Evolutionary conservation across 2,888 invertebrate genomes (phyloP).

Genomic region (Acrobasis repandana): DNA sequence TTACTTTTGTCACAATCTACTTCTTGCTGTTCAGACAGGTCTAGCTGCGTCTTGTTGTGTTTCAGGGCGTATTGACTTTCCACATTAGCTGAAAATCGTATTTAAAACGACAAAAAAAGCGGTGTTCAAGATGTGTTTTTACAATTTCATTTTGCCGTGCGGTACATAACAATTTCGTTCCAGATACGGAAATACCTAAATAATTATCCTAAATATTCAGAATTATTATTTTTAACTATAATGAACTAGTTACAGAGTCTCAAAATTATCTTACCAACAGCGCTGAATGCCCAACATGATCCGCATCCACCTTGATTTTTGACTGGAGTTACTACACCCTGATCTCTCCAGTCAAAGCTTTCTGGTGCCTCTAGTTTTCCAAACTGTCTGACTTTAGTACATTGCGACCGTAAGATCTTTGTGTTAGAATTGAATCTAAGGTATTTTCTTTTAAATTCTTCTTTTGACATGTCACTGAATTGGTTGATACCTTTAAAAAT

Average conservation of each 20-base stretch:
- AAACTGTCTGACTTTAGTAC: too few relatives aligned
- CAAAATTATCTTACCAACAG: too few relatives aligned
- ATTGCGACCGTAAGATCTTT: not conserved
- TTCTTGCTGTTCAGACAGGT: constrained; percentile 2
- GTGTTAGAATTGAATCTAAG: not conserved
- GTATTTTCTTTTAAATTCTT: not conserved
- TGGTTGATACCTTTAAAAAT: constrained; percentile 1
- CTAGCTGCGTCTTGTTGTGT: not conserved
- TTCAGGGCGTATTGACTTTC: not conserved
- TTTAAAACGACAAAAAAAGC: too few relatives aligned
- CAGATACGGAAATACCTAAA: too few relatives aligned
- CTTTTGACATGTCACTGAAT: not conserved
- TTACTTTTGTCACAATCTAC: not conserved
- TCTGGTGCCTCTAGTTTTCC: not conserved
- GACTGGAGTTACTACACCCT: constrained; percentile 3
- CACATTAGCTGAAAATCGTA: not conserved
- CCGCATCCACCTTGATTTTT: not conserved
- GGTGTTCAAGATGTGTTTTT: too few relatives aligned
- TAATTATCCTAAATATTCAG: too few relatives aligned
- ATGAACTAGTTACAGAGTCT: too few relatives aligned
- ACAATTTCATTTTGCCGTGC: too few relatives aligned
- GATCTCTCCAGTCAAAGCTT: constrained; percentile 7
- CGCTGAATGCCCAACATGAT: too few relatives aligned
- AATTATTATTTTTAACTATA: too few relatives aligned
- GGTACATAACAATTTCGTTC: too few relatives aligned